Percentiles rank a stretch among this genome's conserved stretches.
Conservation (phyloP, 2,113 vertebrate genomes). For the Elachura formosa region DNA sequence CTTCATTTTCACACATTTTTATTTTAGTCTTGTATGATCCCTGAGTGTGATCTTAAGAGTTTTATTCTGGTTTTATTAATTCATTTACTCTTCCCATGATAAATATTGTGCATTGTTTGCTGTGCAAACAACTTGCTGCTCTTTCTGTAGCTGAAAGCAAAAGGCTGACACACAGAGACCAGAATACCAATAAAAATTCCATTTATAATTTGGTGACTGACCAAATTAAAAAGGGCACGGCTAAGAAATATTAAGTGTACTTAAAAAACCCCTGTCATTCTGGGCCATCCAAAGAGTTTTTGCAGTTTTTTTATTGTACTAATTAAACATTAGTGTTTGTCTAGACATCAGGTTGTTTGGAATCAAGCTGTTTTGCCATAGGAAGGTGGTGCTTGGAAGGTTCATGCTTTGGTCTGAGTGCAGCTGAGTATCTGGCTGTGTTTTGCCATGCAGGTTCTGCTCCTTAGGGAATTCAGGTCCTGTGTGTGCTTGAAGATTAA, state of each 20-base stretch:
- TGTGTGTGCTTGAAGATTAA: constrained; percentile 24
- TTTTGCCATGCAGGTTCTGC: not conserved
- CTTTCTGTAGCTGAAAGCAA: not conserved
- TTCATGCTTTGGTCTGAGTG: not conserved
- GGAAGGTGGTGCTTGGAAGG: not conserved
- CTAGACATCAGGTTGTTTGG: not conserved
- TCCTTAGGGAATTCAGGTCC: not conserved
- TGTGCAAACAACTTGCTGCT: not conserved
- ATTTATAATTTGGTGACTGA: not conserved
- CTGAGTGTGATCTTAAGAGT: not conserved
- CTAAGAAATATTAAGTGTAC: not conserved
- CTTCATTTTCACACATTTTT: not conserved
- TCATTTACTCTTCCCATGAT: constrained; percentile 7
- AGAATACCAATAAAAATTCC: not conserved
- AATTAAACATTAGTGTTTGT: not conserved
- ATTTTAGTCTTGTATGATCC: not conserved
- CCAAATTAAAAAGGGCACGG: not conserved
- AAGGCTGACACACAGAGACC: not conserved
- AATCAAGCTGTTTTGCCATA: not conserved
- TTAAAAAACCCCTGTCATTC: not conserved
- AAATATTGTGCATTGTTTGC: not conserved
- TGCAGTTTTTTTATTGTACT: not conserved
- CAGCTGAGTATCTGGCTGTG: not conserved
- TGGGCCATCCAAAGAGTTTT: not conserved
- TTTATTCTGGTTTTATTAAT: constrained; percentile 31